Base-by-base conservation (phyloP, 2,797 vertebrate species). In the Anguilla megastoma region DNA sequence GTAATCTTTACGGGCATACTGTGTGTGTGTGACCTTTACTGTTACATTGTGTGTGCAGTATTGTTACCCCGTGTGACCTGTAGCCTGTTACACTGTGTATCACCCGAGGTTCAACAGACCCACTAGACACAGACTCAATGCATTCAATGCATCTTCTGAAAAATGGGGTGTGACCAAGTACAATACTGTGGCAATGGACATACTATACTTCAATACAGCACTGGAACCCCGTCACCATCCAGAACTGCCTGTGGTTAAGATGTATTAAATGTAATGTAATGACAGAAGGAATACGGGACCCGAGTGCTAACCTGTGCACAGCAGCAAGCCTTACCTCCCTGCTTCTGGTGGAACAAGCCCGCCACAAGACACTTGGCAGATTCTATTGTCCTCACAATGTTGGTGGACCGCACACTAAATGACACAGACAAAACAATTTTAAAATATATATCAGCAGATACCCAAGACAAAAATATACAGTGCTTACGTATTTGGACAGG, bases 371-470 rank as follows among this genome's bases (percentile, higher is more conserved):
- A 99, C 76, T 95, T 97, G 66, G 98, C 96, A 45, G 98, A 99
- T 92, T 99, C 97, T 94, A 99, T 96, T 90, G 98, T 99, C 92
- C 98, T 97, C 90, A 95, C 92, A 85, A 99, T 97, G 91, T 99
- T 99, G 91, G 97, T 98, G 89, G 98, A 99, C 88, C 98, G 98
- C 89, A 98, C 91, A 45, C 98, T 99, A 93, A 54, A 89, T 89
- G 86, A 27, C 36, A 90, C 76, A 45, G 58, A 90, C 7, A 89
- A 52, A 92, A 89, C 86, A 36, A 45, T 84, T 18, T 69, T 21
- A 56, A 3, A 27, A 27, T 58, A 69, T n/a, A n/a, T 27, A 24
- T 27, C 24, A n/a, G 63, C 63, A 69, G 63, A 5, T 69, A 69
- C 56, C 6, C 24, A 69, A 69, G n/a, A 69, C 63, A 69, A 27